Percentiles rank a stretch among this genome's conserved stretches.
phyloP scores from a whole-genome alignment of 2,888 invertebrate genomes.

The Heliconius ismenius region DNA sequence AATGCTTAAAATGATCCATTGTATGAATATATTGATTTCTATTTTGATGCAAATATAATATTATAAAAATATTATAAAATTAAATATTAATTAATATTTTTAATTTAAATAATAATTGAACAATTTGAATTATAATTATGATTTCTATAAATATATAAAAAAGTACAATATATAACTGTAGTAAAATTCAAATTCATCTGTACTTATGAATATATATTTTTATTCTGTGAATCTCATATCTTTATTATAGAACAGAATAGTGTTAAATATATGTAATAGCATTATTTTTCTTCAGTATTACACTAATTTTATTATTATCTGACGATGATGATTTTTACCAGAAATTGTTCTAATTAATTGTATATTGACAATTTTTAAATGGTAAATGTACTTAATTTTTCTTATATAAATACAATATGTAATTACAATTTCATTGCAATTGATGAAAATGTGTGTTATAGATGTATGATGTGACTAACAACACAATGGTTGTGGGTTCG shows the following conservation, averaged over 20 bases:
- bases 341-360: neutral
- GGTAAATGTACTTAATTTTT: neutral
- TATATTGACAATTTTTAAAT: neutral
- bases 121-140: too few relatives aligned
- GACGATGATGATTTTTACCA: neutral
- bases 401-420: neutral
- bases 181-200: neutral
- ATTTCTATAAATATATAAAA: too few relatives aligned
- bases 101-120: too few relatives aligned
- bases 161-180: too few relatives aligned
- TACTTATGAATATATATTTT: neutral
- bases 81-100: too few relatives aligned
- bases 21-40: too few relatives aligned
- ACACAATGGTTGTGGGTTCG: too few relatives aligned
- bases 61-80: too few relatives aligned
- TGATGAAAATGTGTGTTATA: too few relatives aligned
- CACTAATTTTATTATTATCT: neutral
- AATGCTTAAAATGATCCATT: too few relatives aligned
- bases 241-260: neutral
- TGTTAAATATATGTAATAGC: neutral
- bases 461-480: too few relatives aligned
- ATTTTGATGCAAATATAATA: too few relatives aligned
- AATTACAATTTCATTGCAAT: neutral
- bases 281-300: neutral
- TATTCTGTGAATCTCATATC: neutral